Evolutionary conservation across 1,140 invertebrate species (phyloP), one percentile per base, ranked within the genome.

Genomic region (Euglossa dilemma): DNA sequence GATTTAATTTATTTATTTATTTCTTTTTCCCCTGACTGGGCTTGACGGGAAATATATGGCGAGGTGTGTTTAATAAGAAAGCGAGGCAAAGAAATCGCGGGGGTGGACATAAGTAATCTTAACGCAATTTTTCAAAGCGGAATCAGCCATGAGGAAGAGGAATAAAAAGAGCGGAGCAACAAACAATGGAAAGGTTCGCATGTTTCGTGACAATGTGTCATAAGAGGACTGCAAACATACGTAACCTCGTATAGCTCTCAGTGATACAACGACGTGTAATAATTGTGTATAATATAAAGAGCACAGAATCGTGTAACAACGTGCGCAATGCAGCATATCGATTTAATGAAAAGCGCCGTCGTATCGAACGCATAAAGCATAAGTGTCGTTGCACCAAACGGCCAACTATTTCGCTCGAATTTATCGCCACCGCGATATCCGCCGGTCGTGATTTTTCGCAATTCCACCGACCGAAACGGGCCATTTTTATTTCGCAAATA

Each of bases 271-370:
- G 23, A 75, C 52, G 54, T 67, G 74, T 66, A 82, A 82, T 82
- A 82, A 82, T 82, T 76, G 73, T 82, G 63, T 76, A 67, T 76
- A 67, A 75, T 59, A 67, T 82, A 82, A 82, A 82, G 80, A 76
- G 80, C 80, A 76, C 61, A 82, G 80, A 82, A 82, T 82, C 80
- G 80, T 76, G 73, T 82, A 82, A 82, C 73, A 67, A 82, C 54
- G 73, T 82, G 80, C 80, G 80, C 80, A 82, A 82, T 82, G 80
- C 80, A 81, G 80, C 80, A 81, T 81, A 81, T 81, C 80, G 80
- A 81, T 81, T 81, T 81, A 81, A 81, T 81, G 80, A 81, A 81
- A 76, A 81, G 52, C 63, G 54, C n/a, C 61, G 72, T 64, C 45
- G 72, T 45, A 76, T 81, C 80, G 80, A 81, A 81, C 80, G 80